Conservation (phyloP, 1,140 invertebrate genomes). For the Bombus huntii region DNA sequence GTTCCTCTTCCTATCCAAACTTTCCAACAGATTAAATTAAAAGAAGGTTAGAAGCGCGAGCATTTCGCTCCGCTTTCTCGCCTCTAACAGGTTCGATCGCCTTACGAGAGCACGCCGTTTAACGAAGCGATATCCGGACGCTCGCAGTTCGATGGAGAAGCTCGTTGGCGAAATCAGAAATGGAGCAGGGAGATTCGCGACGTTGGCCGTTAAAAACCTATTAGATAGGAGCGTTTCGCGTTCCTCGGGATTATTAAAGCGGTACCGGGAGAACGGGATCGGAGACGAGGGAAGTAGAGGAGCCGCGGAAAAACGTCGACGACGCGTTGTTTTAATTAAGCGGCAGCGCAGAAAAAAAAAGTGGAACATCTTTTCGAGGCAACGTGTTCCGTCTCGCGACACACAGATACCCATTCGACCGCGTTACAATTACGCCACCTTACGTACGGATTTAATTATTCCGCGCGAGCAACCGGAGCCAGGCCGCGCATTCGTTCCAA, state of each 20-base stretch:
- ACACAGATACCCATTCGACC: slow-evolving; percentile 18
- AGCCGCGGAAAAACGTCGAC: slow-evolving; percentile 1
- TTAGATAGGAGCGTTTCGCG: neutral
- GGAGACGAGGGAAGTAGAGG: neutral
- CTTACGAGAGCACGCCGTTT: too few species aligned
- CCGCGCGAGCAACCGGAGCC: neutral
- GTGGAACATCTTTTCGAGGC: slow-evolving; percentile 47
- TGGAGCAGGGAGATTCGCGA: too few species aligned
- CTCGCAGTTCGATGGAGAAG: too few species aligned
- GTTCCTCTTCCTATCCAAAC: too few species aligned
- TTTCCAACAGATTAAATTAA: too few species aligned
- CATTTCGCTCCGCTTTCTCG: too few species aligned
- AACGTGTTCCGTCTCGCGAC: slow-evolving; percentile 14
- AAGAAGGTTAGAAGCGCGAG: too few species aligned
- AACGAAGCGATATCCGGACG: too few species aligned
- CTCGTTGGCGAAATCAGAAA: too few species aligned
- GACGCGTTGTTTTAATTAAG: slow-evolving; percentile 46
- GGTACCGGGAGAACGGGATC: neutral
- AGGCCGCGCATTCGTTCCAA: slow-evolving; percentile 29
- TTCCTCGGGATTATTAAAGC: slow-evolving; percentile 43
- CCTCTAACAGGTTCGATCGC: too few species aligned
- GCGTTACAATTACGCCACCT: slow-evolving; percentile 57
- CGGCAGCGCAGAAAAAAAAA: slow-evolving; percentile 4
- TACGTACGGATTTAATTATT: slow-evolving; percentile 61
- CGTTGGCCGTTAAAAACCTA: neutral